Conservation (phyloP, 2,113 vertebrate species). For the Philantomba maxwellii region DNA sequence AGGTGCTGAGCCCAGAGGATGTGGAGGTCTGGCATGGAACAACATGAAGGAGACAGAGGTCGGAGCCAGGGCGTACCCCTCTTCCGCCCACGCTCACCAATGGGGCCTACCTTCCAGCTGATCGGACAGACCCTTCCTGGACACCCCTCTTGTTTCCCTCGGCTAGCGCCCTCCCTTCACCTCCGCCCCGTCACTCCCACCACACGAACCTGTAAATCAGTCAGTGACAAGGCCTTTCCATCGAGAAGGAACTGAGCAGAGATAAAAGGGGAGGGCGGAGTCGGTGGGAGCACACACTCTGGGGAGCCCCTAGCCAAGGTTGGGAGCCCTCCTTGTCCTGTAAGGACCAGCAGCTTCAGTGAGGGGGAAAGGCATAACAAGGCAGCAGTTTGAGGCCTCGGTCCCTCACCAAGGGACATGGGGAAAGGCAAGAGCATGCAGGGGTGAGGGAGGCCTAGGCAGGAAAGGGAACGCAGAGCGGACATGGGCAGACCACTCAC, state of each 20-base stretch:
- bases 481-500: slow-evolving; percentile 78
- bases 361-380: no score
- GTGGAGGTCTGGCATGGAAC: not conserved
- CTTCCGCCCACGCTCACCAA: not conserved
- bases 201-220: slow-evolving; percentile 86
- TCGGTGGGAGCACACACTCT: not conserved
- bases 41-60: not conserved
- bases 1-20: not conserved
- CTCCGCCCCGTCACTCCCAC: accelerated
- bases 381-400: not conserved
- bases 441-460: not conserved
- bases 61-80: not conserved
- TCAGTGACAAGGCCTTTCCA: slow-evolving; percentile 81
- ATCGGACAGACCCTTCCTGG: not conserved
- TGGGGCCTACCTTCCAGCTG: not conserved
- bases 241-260: slow-evolving; percentile 88
- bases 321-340: not conserved
- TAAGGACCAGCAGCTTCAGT: not conserved
- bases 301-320: no score
- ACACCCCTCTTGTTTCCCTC: not conserved
- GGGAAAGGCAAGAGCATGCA: no score
- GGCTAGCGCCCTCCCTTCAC: not conserved
- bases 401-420: not conserved
- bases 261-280: slow-evolving; percentile 7
- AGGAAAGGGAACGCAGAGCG: not conserved